Evolutionary conservation across 2,888 invertebrate species (phyloP).

Genomic region (Hemaris fuciformis): DNA sequence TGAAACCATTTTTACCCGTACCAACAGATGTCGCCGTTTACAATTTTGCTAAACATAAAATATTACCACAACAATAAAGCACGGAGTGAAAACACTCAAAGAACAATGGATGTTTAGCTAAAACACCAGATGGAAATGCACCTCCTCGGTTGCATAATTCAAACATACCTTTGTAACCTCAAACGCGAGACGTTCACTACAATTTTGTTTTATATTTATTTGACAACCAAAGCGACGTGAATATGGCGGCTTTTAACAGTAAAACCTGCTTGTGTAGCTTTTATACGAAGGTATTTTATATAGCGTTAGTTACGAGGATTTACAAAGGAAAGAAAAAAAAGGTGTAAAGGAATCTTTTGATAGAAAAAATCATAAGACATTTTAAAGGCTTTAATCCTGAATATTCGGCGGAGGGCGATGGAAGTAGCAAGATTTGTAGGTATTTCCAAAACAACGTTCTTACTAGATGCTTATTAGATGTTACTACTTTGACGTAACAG

Average conservation of each 20-base stretch:
- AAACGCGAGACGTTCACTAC: neutral
- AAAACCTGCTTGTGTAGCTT: neutral
- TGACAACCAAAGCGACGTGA: neutral
- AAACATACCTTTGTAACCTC: neutral
- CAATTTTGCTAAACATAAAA: neutral
- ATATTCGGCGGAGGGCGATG: no score
- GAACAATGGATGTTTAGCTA: constrained; percentile 21
- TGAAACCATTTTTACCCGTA: neutral
- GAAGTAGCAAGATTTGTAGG: no score
- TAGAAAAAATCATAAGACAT: neutral
- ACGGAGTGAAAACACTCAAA: constrained; percentile 20
- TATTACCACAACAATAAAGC: neutral
- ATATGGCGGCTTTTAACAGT: neutral
- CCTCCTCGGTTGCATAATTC: constrained; percentile 3
- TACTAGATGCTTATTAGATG: no score
- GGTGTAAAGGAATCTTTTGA: neutral
- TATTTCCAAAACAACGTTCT: no score
- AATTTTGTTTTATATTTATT: neutral
- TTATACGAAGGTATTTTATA: neutral
- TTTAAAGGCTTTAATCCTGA: no score
- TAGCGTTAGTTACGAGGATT: neutral
- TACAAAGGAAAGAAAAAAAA: neutral
- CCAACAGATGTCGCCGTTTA: neutral
- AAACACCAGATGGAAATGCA: constrained; percentile 19
- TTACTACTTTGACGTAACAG: no score